Evolutionary conservation across 2,888 invertebrate genomes (phyloP), one percentile per base, ranked within the genome.

Genomic region (Drosophila trichaetosa): DNA sequence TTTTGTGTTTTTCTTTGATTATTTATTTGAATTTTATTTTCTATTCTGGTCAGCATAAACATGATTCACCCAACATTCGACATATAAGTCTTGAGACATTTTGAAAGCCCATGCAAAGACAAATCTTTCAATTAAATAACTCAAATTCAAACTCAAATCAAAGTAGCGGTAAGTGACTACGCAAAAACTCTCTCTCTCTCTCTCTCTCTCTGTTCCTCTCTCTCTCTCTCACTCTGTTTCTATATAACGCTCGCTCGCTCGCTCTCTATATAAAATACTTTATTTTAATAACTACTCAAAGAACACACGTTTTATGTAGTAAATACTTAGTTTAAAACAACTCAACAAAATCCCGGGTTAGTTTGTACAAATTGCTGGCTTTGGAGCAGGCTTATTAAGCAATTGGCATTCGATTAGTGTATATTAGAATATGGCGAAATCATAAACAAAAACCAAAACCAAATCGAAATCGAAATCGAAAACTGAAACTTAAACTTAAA

Each of bases 81-180:
- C 69, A 73, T 31, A 79, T 18, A 80, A 78, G 78, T 83, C 69
- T 79, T 73, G 69, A 84, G 80, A 84, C 60, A 80, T 72, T 73
- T 73, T 71, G 69, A 79, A 76, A 79, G 61, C 66, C 71, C 83
- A 73, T 61, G 73, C 42, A 69, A 79, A 59, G 60, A 56, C 42
- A 69, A 74, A 71, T 67, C 67, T 71, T 69, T 69, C 67, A 79
- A 76, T 73, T 79, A 53, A 71, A 73, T 68, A 77, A 73, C 60
- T 74, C 70, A 76, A 71, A 71, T 65, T 52, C 63, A 70, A 80
- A 73, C 64, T 69, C 65, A 77, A 80, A 75, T 68, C 61, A 53
- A 73, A 75, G 80, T 87, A 69, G 86, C 87, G 86, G 86, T 87
- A 87, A 87, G 87, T 87, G 86, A 76, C 79, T 76, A 79, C 79